Evolutionary conservation across 2,113 vertebrate species (phyloP).

Genomic region (Hippopotamus amphibius): DNA sequence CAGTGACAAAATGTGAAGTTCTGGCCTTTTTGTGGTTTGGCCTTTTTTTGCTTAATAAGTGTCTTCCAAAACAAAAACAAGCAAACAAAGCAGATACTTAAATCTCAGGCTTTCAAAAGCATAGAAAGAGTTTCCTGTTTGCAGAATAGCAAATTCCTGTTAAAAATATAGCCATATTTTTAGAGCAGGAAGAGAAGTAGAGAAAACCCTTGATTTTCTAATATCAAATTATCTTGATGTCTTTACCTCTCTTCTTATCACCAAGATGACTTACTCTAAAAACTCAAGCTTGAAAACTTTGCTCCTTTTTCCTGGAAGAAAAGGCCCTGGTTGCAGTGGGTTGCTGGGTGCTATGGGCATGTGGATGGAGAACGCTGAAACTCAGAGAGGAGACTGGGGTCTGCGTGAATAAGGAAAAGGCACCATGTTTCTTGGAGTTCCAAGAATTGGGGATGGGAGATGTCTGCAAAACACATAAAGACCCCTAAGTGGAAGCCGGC

Average conservation of each 20-base stretch:
- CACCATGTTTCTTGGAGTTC: accelerated
- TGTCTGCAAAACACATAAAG: accelerated
- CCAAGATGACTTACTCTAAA: background rate
- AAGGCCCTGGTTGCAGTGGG: background rate
- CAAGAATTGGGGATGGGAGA: no score
- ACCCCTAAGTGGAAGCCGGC: no score
- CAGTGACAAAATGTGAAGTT: background rate
- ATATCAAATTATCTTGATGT: background rate
- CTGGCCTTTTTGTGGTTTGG: background rate
- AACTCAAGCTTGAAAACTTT: background rate
- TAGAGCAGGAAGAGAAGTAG: background rate
- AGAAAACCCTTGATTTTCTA: background rate
- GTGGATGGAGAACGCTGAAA: accelerated
- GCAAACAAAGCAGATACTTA: background rate
- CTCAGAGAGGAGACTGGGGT: background rate
- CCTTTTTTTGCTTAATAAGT: background rate
- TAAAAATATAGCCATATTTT: background rate
- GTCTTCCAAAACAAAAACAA: background rate
- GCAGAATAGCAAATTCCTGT: background rate
- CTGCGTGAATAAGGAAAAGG: accelerated
- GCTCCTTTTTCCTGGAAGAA: background rate
- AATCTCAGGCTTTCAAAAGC: background rate
- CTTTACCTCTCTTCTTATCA: background rate
- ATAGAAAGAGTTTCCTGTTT: background rate
- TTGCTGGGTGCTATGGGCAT: background rate